Evolutionary conservation across 2,797 vertebrate species (phyloP).

Genomic region (Iguana delicatissima): DNA sequence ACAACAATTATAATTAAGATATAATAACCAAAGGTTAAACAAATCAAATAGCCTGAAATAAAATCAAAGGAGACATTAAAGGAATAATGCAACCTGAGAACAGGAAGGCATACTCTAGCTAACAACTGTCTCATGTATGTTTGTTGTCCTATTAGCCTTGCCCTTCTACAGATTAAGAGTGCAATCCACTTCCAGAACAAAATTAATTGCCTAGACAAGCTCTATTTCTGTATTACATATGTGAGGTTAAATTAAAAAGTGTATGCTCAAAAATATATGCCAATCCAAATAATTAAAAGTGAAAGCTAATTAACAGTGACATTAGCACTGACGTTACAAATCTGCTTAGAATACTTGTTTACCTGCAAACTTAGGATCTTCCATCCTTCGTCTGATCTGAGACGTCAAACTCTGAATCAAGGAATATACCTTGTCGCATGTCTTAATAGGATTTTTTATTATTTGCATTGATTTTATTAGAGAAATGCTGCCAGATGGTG

Average conservation of each 20-base stretch:
- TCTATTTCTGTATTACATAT: background rate
- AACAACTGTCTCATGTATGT: background rate
- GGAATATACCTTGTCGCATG: slow-evolving; percentile 90
- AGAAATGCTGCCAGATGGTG: slow-evolving; percentile 88
- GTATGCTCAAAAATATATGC: background rate
- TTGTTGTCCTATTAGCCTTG: background rate
- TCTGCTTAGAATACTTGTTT: slow-evolving; percentile 58
- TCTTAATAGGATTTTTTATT: slow-evolving; percentile 91
- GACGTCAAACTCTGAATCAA: slow-evolving; percentile 90
- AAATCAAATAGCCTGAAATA: background rate
- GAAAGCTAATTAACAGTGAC: background rate
- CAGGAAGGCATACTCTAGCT: background rate
- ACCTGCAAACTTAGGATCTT: slow-evolving; percentile 90
- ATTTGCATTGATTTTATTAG: slow-evolving; percentile 91
- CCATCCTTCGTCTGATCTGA: slow-evolving; percentile 90
- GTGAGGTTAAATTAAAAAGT: too few species aligned
- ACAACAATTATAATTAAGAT: slow-evolving; percentile 39
- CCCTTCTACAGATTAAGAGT: background rate
- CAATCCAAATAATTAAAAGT: background rate
- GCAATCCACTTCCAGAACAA: background rate
- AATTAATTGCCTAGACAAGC: background rate
- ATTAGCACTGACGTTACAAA: background rate
- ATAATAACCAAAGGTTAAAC: background rate
- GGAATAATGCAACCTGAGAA: background rate
- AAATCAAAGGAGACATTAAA: background rate